These are phyloP conservation scores for Petrophora chlorosata DNA, from an alignment of 2,888 invertebrate genomes.

Conservation along the genomic window DNA sequence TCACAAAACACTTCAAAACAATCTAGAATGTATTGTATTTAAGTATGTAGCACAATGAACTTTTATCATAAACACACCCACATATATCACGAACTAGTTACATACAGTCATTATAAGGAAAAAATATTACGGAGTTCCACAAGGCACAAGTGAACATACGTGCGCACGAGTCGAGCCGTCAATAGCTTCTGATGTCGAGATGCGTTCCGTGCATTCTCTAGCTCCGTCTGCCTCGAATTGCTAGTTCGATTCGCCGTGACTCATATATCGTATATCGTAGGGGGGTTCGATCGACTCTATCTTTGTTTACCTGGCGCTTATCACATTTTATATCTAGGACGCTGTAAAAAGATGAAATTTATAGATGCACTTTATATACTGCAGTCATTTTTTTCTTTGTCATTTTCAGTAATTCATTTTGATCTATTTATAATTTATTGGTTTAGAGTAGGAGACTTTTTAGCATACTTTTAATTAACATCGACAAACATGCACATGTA, in stretches of 20 bases:
- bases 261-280: constrained; percentile 12
- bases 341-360: background rate
- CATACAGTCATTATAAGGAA: constrained; percentile 44
- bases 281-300: constrained; percentile 17
- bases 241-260: constrained; percentile 23
- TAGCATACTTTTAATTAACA: no score
- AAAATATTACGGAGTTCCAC: constrained; percentile 40
- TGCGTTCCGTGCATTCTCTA: constrained; percentile 13
- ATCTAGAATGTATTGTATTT: constrained; percentile 27
- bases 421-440: no score
- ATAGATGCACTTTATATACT: background rate
- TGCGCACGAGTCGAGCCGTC: constrained; percentile 62
- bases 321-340: constrained; percentile 26
- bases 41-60: constrained; percentile 47
- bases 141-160: constrained; percentile 44
- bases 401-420: no score
- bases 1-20: constrained; percentile 41
- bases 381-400: background rate
- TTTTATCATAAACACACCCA: constrained; percentile 54
- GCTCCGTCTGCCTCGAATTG: constrained; percentile 32
- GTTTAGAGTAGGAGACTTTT: no score
- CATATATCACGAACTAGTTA: constrained; percentile 43
- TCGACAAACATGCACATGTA: no score
- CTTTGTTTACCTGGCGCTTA: constrained; percentile 32
- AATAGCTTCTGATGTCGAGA: constrained; percentile 50